Evolutionary conservation across 2,888 invertebrate genomes (phyloP), one percentile per base, ranked within the genome.

Genomic region (Ophioninae sp.): DNA sequence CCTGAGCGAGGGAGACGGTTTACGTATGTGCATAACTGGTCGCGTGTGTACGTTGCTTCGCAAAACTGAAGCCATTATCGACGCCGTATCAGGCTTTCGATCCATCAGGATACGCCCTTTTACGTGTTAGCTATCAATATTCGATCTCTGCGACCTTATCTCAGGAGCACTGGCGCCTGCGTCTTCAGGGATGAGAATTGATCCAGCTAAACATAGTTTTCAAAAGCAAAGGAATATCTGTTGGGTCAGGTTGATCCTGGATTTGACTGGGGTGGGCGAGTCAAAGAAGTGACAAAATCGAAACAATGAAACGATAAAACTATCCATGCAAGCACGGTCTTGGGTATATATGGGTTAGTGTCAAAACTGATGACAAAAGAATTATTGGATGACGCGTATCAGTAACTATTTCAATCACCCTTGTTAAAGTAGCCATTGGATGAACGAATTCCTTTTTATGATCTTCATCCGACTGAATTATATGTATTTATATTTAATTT

Each of bases 151-250:
- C 37, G 17, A 51, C 20, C 67, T 64, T 65, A 59, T 77, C 56
- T 59, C 64, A 9, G 51, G 58, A 37, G 30, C 37, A 56, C 58
- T 71, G 30, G 17, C 20, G 20, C 22, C 59, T 63, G 51, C 68
- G 59, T 77, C 82, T 69, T 64, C 39, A 63, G 41, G 59, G 72
- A 82, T 81, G 84, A 79, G 82, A 84, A 82, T 84, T 76, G 72
- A 82, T 79, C 68, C 76, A 79, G 72, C 67, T 79, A 75, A 58
- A 58, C 41, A 59, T 23, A 58, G 7, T 72, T 41, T 39, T 63
- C 76, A 22, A 23, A 39, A 39, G 0, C 6, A 56, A 56, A 51
- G 65, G 22, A 59, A 44, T 39, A 41, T 41, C 3, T n/a, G 7
- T 20, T 10, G 20, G 1, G 44, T 13, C n/a, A 41, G n/a, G 23